A percentile compares a stretch with the other conserved stretches of the same genome.
These are phyloP conservation scores for Apodemus speciosus DNA, from an alignment of 2,113 vertebrate genomes.

Conservation along the genomic window DNA sequence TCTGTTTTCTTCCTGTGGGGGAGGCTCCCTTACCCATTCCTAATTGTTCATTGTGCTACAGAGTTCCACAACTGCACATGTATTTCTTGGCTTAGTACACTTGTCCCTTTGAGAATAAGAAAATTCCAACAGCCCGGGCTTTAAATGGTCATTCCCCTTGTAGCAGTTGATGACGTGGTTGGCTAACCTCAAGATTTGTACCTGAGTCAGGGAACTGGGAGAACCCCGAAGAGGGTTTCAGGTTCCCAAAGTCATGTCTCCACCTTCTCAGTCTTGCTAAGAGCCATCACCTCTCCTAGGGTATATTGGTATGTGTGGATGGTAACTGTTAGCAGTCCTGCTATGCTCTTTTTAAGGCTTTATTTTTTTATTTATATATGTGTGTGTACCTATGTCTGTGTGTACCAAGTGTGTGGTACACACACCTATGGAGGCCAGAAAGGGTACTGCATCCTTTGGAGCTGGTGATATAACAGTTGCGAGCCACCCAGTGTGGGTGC, in stretches of 20 bases:
- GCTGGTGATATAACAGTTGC: neutral
- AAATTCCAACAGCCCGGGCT: neutral
- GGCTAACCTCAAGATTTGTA: neutral
- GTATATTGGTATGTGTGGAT: neutral
- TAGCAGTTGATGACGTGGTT: neutral
- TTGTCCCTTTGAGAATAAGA: neutral
- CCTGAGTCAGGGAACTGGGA: neutral
- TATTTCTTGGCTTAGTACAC: neutral
- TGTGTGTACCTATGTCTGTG: too few species aligned
- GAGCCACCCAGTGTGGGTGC: neutral
- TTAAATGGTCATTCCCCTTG: neutral
- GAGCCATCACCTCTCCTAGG: neutral
- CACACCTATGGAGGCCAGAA: neutral
- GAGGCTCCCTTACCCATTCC: neutral
- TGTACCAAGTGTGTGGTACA: neutral
- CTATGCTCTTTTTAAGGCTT: neutral
- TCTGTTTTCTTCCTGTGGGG: neutral
- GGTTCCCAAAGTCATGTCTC: neutral
- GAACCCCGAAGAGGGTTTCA: neutral
- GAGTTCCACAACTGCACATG: conserved; percentile 11
- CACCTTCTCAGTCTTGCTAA: neutral
- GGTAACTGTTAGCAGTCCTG: neutral
- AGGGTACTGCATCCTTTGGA: neutral
- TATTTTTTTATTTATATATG: too few species aligned
- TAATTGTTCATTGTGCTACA: neutral